Evolutionary conservation across 2,888 invertebrate genomes (phyloP).

Genomic region (Thera obeliscata): DNA sequence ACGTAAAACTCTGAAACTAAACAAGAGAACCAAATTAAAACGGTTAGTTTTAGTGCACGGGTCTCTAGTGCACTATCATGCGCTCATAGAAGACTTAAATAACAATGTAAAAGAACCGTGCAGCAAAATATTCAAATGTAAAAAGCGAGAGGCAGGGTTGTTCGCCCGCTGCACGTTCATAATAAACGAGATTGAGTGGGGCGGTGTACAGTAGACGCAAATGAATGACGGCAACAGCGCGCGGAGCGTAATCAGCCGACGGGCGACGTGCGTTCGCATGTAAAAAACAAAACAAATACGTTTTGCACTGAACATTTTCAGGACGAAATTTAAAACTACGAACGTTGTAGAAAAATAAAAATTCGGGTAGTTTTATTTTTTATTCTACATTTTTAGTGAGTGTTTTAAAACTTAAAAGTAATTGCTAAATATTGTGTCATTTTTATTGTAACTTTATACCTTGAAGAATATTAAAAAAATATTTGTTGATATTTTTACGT

Average conservation of each 20-base stretch:
- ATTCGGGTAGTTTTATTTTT: conserved; percentile 30
- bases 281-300: conserved; percentile 71
- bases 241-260: conserved; percentile 74
- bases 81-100: conserved; percentile 54
- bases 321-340: conserved; percentile 44
- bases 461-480: too few species aligned
- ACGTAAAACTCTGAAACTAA: conserved; percentile 12
- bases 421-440: too few species aligned
- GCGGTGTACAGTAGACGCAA: conserved; percentile 71
- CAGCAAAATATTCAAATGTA: conserved; percentile 72
- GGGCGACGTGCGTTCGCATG: conserved; percentile 69
- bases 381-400: too few species aligned
- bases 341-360: conserved; percentile 46
- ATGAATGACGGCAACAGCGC: conserved; percentile 77
- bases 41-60: conserved; percentile 38
- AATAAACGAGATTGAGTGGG: conserved; percentile 82
- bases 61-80: conserved; percentile 50
- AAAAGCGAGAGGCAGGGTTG: conserved; percentile 66
- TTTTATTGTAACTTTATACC: too few species aligned
- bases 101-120: conserved; percentile 68
- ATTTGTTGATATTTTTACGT: too few species aligned
- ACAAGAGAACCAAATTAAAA: conserved; percentile 46
- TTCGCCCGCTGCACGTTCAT: conserved; percentile 71
- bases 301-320: conserved; percentile 56
- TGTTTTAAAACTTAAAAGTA: too few species aligned